Base-by-base conservation (phyloP, 2,888 invertebrate species). In the Sphaerophoria taeniata region DNA sequence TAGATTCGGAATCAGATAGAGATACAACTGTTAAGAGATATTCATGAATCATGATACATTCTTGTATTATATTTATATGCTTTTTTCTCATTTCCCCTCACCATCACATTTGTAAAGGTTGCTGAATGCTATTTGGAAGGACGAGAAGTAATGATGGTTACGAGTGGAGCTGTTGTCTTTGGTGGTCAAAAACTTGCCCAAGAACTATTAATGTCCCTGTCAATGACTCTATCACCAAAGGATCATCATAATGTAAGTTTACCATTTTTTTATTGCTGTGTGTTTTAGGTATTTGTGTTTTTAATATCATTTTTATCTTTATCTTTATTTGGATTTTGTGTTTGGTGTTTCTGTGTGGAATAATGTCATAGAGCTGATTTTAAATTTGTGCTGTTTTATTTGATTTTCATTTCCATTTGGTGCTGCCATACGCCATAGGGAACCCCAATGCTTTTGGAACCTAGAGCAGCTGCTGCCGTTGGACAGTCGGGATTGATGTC, bases 401-500 rank as follows among this genome's bases (percentile, higher is more conserved):
- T 24, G 24, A 24, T 24, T 24, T 24, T 24, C 24, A 24, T 24
- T 24, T 24, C 2, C 24, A 24, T 24, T 24, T 24, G 24, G 24
- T 2, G 24, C 24, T 2, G 24, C 24, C 24, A 24, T 24, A n/a
- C n/a, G 24, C 81, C 65, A 89, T 78, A 95, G 95, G 95, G 95
- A 88, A 95, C 95, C 69, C 95, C 95, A 76, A 95, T 95, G 87
- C 93, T 95, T 39, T 89, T 97, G 89, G 98, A 98, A 89, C 97
- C 97, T 0, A 93, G 98, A 89, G 98, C 98, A 11, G 99, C 99
- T 3, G 99, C 99, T 0, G 99, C 99, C 0, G 98, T 98, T 0
- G 99, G 99, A 2, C 99, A 99, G 92, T 98, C 98, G 0, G 99
- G 99, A 76, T 95, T 99, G 12, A 99, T 99, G 99, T 98, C 99